phyloP scores from a whole-genome alignment of 2,888 invertebrate genomes.

The Abrostola triplasia region DNA sequence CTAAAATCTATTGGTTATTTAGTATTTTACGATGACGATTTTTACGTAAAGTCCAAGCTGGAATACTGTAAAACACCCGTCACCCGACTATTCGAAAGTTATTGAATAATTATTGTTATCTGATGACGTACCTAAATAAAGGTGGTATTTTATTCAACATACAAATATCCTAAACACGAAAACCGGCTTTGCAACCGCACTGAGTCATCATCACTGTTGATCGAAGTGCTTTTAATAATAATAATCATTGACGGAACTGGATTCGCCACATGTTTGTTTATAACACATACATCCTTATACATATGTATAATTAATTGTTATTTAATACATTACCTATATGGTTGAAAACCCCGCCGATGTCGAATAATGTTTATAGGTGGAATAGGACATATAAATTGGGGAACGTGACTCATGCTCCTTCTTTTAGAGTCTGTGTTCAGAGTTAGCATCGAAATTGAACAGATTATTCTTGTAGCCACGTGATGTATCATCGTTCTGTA shows the following conservation, averaged over 20 bases:
- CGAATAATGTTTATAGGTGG: conserved; percentile 21
- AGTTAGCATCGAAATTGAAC: conserved; percentile 43
- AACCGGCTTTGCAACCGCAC: conserved; percentile 9
- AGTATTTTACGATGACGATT: too few species aligned
- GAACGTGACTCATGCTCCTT: conserved; percentile 46
- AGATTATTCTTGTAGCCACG: conserved; percentile 37
- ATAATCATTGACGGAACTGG: conserved; percentile 14
- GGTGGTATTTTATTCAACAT: too few species aligned
- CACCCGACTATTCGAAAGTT: too few species aligned
- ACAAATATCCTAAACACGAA: not conserved
- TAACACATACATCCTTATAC: too few species aligned
- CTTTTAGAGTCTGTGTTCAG: conserved; percentile 23
- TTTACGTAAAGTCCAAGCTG: too few species aligned
- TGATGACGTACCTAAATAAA: too few species aligned
- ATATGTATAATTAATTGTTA: too few species aligned
- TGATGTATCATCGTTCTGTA: conserved; percentile 42
- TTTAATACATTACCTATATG: too few species aligned
- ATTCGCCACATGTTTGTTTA: conserved; percentile 8
- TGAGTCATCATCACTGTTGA: conserved; percentile 23
- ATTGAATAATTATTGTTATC: too few species aligned
- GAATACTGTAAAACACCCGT: too few species aligned
- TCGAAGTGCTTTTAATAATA: conserved; percentile 11
- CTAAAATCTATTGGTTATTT: too few species aligned
- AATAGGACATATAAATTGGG: conserved; percentile 45
- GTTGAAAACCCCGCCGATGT: conserved; percentile 23